Base-by-base conservation (phyloP, 2,888 invertebrate species). In the Palloptera scutellata region DNA sequence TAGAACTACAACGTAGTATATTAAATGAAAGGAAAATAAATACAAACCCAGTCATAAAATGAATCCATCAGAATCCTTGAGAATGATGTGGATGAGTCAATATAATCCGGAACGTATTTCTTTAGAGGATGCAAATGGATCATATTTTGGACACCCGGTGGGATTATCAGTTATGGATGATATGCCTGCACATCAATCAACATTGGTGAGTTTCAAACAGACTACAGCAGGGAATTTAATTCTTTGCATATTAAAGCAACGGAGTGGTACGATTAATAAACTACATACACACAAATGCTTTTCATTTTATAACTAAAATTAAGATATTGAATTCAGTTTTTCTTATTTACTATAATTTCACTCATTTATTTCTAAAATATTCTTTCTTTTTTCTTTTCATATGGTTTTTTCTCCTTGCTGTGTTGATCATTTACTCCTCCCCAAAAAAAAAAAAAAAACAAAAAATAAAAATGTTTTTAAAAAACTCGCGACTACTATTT, bases 21-120 rank as follows among this genome's bases (percentile, higher is more conserved):
- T 4, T 30, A 30, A 30, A 30, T 30, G 30, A 30, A 6, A 30
- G 6, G 30, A 4, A 30, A 30, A n/a, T n/a, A n/a, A 30, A 30
- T 30, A 30, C 30, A 30, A 30, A 30, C 6, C 30, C 30, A 30
- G 30, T 53, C 61, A 41, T 68, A 66, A 60, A 70, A 80, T 81
- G 81, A 81, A 81, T 78, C 81, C 81, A 42, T 73, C 81, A 43
- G 81, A 81, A 65, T 30, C 30, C 30, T 70, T 75, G 61, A 73
- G 75, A 71, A 75, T 75, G 75, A 75, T 75, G 79, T 91, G 91
- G 91, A 90, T 91, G 90, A 89, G 89, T 70, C 85, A 84, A 72
- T 85, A 83, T 70, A 84, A 83, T 73, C 82, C 83, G 5, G 85
- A 85, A 67, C 81, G 84, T 63, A 82, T 85, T 59, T 79, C 84